Base-by-base conservation (phyloP, 2,113 vertebrate species). In the Actenoides hombroni region DNA sequence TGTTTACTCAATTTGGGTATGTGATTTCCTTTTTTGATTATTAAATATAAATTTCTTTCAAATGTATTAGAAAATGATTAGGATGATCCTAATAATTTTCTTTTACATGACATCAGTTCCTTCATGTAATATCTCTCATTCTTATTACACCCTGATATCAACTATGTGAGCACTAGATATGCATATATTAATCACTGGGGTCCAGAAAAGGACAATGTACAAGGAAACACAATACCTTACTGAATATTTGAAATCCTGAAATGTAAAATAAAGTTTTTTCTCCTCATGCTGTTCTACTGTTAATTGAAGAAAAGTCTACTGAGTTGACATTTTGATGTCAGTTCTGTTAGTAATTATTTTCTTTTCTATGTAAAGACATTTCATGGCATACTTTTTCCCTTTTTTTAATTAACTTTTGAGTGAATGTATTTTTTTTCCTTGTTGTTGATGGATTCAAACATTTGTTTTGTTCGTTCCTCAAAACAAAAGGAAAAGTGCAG, bases 71-170 rank as follows among this genome's bases (percentile, higher is more conserved):
- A 48, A 54, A 54, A 54, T 94, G 63, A 85, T 95, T 95, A 94
- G 93, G 89, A 96, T 96, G 89, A 89, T 88, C 76, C 84, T 95
- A 89, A 87, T 97, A 95, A 88, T 97, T 97, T 92, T 97, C 86
- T 96, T 91, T 80, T 88, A 42, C 11, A 14, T 44, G 24, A 24
- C 35, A 74, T 94, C 21, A 29, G 11, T 87, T 87, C 31, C 68
- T 92, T 94, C 51, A 64, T 75, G 74, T 79, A 90, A 26, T 86
- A 31, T n/a, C 6, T 1, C 11, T 73, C 11, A 16, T 91, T 92
- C 51, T 84, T 75, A 17, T 9, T 79, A 16, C 31, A 86, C 29
- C 49, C 53, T 79, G 60, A 7, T 75, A 3, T 33, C 60, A 77
- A 75, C 33, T 75, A 21, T 89, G 10, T 85, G 49, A 91, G 46